Evolutionary conservation across 2,888 invertebrate species (phyloP), one percentile per base, ranked within the genome.

Genomic region (Diadromus collaris): DNA sequence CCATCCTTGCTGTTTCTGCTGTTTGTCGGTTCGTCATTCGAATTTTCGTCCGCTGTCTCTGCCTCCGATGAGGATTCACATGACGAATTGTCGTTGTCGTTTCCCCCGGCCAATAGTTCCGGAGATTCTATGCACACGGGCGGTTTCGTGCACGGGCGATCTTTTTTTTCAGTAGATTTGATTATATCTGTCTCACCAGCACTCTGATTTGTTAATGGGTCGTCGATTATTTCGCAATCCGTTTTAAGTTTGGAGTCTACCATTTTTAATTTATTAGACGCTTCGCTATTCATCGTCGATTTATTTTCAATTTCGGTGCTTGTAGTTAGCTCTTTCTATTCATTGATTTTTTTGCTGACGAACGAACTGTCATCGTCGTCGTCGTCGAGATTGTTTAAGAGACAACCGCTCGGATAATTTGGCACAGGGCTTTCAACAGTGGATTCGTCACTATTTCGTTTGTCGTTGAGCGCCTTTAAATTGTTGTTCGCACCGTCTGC

Each of bases 1-100:
- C 86, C 88, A 56, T 87, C 89, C 56, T 89, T 88, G 68, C 85
- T 87, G 61, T 85, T 87, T 34, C 80, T 81, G 63, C 86, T 87
- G 19, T 80, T 81, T 2, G 71, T 74, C 24, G 34, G 51, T 16
- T 82, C 82, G 3, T 78, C 76, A 4, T 85, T 85, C 1, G 80
- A 38, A 34, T 86, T 87, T 29, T 78, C 64, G 56, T 48, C 38
- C 24, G 80, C 46, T 29, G 51, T 32, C 10, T 70, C 68, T 9
- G 46, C 48, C 19, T 56, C 24, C n/a, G 38, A 54, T 21, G 16
- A 16, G 44, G 41, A 21, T 13, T 32, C n/a, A 6, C 48, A 13
- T 2, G 41, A 58, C 16, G 46, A 24, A 24, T 58, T 38, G 6
- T 29, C 21, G 44, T 19, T 6, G 0, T 60, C 46, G 6, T 71